Conservation (phyloP, 23 tunicate species). For the Trididemnum clinides region DNA sequence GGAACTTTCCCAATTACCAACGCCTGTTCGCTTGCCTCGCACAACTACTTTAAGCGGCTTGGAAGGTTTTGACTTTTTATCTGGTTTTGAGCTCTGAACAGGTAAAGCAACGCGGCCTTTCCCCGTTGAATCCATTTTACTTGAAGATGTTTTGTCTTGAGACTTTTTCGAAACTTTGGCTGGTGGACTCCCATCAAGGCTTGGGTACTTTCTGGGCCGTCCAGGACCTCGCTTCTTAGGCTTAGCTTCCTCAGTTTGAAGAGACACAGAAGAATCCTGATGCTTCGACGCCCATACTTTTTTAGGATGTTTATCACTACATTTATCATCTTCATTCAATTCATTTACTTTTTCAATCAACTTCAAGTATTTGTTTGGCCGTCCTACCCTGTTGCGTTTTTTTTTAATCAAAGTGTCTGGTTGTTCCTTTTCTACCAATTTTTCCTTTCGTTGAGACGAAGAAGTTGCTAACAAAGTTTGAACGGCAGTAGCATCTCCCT, state of each 20-base stretch:
- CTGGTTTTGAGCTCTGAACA: not conserved
- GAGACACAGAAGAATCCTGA: constrained; percentile 2
- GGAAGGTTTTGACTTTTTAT: not conserved
- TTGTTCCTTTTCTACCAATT: not conserved
- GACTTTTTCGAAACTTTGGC: not conserved
- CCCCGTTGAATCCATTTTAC: not conserved
- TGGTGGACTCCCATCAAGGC: not conserved
- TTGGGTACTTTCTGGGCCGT: constrained; percentile 66
- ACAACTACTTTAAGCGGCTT: not conserved
- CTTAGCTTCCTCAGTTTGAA: not conserved
- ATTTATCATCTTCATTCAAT: not conserved
- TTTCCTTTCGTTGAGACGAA: not conserved
- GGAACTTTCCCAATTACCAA: not conserved
- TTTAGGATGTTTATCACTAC: constrained; percentile 69
- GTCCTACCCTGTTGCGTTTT: not conserved
- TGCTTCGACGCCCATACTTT: constrained; percentile 82
- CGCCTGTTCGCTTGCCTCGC: not conserved
- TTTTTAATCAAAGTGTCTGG: not conserved
- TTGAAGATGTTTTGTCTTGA: not conserved
- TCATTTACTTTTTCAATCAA: not conserved
- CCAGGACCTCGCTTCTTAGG: constrained; percentile 73
- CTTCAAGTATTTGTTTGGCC: constrained; percentile 45
- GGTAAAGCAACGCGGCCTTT: not conserved
- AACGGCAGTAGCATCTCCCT: not conserved
- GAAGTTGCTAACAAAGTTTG: not conserved